A percentile compares a stretch with the other conserved stretches of the same genome.
phyloP scores from a whole-genome alignment of 2,797 vertebrate species.

The Distichodus sexfasciatus region DNA sequence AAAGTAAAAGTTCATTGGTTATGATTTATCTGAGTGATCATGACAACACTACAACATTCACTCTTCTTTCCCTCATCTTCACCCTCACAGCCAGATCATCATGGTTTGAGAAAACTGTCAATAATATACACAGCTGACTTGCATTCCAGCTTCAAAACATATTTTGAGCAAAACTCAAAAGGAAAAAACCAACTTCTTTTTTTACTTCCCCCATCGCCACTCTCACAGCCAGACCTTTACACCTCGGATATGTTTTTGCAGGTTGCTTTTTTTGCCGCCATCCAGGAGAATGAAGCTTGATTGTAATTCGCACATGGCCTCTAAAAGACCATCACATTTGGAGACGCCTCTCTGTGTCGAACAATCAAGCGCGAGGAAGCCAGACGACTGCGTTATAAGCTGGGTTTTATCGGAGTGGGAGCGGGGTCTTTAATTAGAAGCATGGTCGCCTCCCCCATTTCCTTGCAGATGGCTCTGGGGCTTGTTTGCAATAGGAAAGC shows the following conservation, averaged over 20 bases:
- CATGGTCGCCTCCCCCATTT: constrained; percentile 37
- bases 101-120: too few species aligned
- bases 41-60: too few species aligned
- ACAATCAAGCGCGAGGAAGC: constrained; percentile 31
- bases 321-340: constrained; percentile 18
- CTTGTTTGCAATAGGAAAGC: constrained; percentile 42
- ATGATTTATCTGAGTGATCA: too few species aligned
- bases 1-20: too few species aligned
- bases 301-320: constrained; percentile 16
- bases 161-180: too few species aligned
- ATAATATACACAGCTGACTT: too few species aligned
- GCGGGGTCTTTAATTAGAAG: constrained; percentile 43
- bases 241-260: constrained; percentile 23
- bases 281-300: background rate
- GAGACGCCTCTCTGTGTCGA: constrained; percentile 30
- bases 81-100: too few species aligned
- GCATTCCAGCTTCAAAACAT: too few species aligned
- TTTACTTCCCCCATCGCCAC: too few species aligned
- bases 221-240: constrained; percentile 5
- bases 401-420: constrained; percentile 38
- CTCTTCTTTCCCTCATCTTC: too few species aligned
- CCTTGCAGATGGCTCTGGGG: constrained; percentile 54
- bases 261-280: constrained; percentile 7
- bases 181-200: too few species aligned
- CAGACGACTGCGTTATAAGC: constrained; percentile 44